Evolutionary conservation across 1,140 invertebrate species (phyloP), one percentile per base, ranked within the genome.

Genomic region (Drosophila leontia): DNA sequence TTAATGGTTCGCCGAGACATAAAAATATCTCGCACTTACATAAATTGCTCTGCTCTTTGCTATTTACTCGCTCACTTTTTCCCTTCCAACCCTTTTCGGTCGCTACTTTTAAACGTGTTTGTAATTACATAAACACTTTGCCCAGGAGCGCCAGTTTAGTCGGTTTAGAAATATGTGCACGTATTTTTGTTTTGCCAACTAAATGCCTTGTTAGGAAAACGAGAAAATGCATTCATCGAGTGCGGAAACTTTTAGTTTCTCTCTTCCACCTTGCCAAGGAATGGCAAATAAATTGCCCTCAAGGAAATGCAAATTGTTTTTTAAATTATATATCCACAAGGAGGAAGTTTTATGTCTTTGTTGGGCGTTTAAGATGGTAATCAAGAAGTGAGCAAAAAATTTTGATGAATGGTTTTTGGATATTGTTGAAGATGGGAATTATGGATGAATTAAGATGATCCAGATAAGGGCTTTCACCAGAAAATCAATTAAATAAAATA

Each of bases 91-190:
- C 39, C 19, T 35, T 59, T 71, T 29, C n/a, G 15, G 37, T 19
- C 23, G 34, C 6, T 9, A 32, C 63, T 26, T 41, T 48, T 42
- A 23, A 65, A 61, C 64, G 80, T 78, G 75, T 47, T 32, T 32
- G 50, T 70, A 85, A 82, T 86, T 86, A 78, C 58, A 87, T 85
- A 86, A 78, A 69, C 57, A 48, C 45, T 53, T 48, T 63, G 13
- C 32, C 58, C 41, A 56, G 53, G 2, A 39, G 29, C 44, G 39
- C 23, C 51, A 37, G 57, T 35, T 29, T 29, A 29, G 34, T 48
- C 26, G 35, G 57, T n/a, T 57, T 50, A 45, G 69, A 50, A 70
- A 70, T 67, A 70, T 70, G 51, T 37, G 62, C 63, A 70, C 42
- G 68, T 70, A 72, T 72, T 71, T 72, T 72, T 72, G 70, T 72